Evolutionary conservation across 1,140 invertebrate genomes (phyloP), one percentile per base, ranked within the genome.

Genomic region (Aphidius gifuensis): DNA sequence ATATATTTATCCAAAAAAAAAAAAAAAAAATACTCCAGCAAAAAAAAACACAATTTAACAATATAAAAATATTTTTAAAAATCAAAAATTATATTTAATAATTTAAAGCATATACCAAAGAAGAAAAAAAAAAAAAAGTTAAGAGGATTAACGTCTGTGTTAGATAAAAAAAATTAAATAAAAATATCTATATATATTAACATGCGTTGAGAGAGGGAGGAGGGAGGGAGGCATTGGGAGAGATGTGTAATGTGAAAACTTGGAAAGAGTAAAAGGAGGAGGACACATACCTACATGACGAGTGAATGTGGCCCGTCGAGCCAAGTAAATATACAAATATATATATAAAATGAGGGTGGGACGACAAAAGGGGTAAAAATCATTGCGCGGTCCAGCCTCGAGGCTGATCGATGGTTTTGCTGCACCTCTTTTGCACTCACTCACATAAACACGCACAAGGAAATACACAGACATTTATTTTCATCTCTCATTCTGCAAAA

Each of bases 301-400:
- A 46, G 61, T 48, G 49, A 73, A 71, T 69, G 71, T 74, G 71
- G 75, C 72, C 74, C 72, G 74, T 71, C 71, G 74, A 11, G 5
- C 2, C 71, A 76, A 70, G 62, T 68, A 68, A 61, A 62, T 53
- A 64, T 59, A 64, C 63, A 64, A 59, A 64, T 62, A 66, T 67
- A 67, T 66, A 67, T 68, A 65, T 70, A 66, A 62, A 66, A 67
- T 70, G 67, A 60, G 68, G 68, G 75, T 71, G 74, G 76, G 73
- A 77, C 40, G 9, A 38, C 5, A 75, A 80, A 79, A 79, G 77
- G 78, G 80, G 80, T 80, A 81, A 81, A 81, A 81, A 81, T 80
- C 78, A 80, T 81, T 81, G 80, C 80, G 76, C 77, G 78, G 78
- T 79, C 78, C 77, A 78, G 79, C 77, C 77, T 79, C 73, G 77